Evolutionary conservation across 2,797 vertebrate genomes (phyloP).

Genomic region (Periophthalmus magnuspinnatus): DNA sequence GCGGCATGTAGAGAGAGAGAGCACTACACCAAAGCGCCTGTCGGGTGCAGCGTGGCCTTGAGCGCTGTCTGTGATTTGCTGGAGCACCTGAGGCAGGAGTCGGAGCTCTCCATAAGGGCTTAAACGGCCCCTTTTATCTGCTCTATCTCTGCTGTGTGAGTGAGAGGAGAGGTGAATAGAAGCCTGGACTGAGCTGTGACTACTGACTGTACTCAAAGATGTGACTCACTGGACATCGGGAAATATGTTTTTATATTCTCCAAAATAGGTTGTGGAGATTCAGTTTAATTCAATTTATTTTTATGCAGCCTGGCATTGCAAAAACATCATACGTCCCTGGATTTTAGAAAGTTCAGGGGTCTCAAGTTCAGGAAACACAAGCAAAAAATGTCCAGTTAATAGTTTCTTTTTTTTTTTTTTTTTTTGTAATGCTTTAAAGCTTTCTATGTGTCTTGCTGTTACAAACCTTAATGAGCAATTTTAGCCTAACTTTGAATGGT

Average conservation of each 20-base stretch:
- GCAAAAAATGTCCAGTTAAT: too few relatives aligned
- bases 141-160: conserved; percentile 49
- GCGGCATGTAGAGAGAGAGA: conserved; percentile 40
- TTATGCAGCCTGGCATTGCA: neutral
- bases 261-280: neutral
- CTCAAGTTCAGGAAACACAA: neutral
- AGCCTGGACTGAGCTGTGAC: conserved; percentile 8
- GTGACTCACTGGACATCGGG: conserved; percentile 24
- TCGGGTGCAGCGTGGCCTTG: conserved; percentile 56
- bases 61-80: conserved; percentile 63
- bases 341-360: neutral
- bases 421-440: too few relatives aligned
- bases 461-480: too few relatives aligned
- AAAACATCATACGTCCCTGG: neutral
- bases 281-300: neutral
- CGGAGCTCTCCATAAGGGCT: conserved; percentile 63
- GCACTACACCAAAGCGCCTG: conserved; percentile 41
- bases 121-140: conserved; percentile 64
- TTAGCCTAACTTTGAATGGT: too few relatives aligned
- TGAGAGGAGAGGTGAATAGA: conserved; percentile 29
- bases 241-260: neutral
- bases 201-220: conserved; percentile 28
- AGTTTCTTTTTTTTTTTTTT: too few relatives aligned
- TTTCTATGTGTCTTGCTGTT: too few relatives aligned
- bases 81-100: conserved; percentile 68